Base-by-base conservation (phyloP, 2,888 invertebrate genomes). In the Eilema caniola region DNA sequence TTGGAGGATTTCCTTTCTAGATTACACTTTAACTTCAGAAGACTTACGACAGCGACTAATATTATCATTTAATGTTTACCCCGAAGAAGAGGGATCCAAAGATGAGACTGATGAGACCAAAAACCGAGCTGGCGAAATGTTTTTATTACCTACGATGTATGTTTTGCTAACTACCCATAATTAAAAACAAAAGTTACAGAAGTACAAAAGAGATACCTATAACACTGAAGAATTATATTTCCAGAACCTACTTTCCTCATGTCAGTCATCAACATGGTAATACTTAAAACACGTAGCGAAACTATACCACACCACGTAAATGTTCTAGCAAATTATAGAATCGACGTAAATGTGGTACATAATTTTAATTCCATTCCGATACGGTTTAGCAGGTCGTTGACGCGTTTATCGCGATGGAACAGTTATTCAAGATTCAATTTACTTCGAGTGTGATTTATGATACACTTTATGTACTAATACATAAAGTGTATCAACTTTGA, bases 371-470 rank as follows among this genome's bases (percentile, higher is more conserved):
- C 5, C 24, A 67, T 41, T 47, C 5, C 25, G 60, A 60, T 37
- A 59, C n/a, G 41, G 25, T 60, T 66, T 41, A 25, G n/a, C 41
- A 28, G n/a, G n/a, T 47, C 28, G 61, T 64, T 67, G 64, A 65
- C 64, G 62, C 59, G 23, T 62, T 64, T 63, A 64, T 37, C 7
- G 47, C 25, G 37, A 66, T 47, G 28, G 41, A 67, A 67, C 11
- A n/a, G 3, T 59, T 60, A 60, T 16, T 66, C 66, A 57, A n/a
- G 41, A 12, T 23, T 37, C 14, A 7, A 24, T 31, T 56, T 2
- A 59, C 20, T 37, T 20, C 23, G 24, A 37, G 25, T n/a, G 53
- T 53, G 53, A 20, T 59, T 25, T 28, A 25, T 20, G 59, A 5
- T 3, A 25, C 16, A 25, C 59, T 59, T 14, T 59, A 59, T 20